Base-by-base conservation (phyloP, 2,888 invertebrate genomes). In the Laothoe populi region DNA sequence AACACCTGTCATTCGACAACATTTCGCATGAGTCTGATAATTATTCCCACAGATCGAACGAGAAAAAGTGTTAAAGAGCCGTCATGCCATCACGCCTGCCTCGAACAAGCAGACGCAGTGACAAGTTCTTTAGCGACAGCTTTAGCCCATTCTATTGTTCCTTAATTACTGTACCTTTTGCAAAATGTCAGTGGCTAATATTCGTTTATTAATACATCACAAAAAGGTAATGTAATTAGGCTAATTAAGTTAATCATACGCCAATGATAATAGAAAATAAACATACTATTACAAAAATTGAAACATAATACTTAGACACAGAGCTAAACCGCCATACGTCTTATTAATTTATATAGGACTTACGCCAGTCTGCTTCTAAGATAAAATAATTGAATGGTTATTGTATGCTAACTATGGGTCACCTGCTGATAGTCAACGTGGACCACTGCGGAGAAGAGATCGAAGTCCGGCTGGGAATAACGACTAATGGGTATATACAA, bases 181-280 rank as follows among this genome's bases (percentile, higher is more conserved):
- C 35, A 53, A 53, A 38, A 53, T 53, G 53, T 35, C 53, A 53
- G 19, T 19, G 19, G 16, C 31, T 31, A n/a, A 24, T 16, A 8
- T 26, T 31, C 23, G 10, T 23, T 19, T 53, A 31, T 35, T n/a
- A 7, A 24, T n/a, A 46, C 11, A 31, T 49, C 49, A 49, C 11
- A 46, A 46, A 46, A 46, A 46, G 4, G 23, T 49, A 53, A 53
- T 53, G 53, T 35, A 53, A 53, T 53, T 53, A 53, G 11, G 35
- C 11, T 53, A 53, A 53, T 53, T 53, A 16, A 3, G 31, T 26
- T 53, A 35, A 53, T 53, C 31, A 19, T 35, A 53, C 53, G 53
- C 53, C 10, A 31, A 35, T 53, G 31, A 35, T 53, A 35, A 19
- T 16, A 19, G 31, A 19, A 53, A 31, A 53, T 35, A 19, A 16